Conservation (phyloP, 2,113 vertebrate genomes). For the Ceratotherium simum region DNA sequence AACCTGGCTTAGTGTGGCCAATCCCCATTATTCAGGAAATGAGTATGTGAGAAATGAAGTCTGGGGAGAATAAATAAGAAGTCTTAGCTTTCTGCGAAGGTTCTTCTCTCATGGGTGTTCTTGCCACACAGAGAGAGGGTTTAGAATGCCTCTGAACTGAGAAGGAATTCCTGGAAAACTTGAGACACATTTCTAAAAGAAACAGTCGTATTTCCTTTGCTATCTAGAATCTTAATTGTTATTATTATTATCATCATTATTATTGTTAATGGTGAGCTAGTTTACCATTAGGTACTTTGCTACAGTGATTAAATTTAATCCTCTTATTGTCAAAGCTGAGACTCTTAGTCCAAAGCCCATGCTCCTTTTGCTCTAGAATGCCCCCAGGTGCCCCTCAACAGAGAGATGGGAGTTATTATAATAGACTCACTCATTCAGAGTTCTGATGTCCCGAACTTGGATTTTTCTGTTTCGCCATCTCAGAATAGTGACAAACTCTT, state of each 20-base stretch:
- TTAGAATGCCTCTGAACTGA: background rate
- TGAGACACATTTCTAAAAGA: background rate
- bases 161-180: constrained; percentile 21
- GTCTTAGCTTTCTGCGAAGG: constrained; percentile 20
- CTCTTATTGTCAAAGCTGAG: background rate
- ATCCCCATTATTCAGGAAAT: background rate
- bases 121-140: background rate
- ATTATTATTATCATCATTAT: background rate
- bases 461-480: background rate
- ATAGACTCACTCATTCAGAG: background rate
- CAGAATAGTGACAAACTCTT: background rate
- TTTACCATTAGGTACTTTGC: background rate
- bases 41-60: background rate
- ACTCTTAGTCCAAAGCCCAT: background rate
- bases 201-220: background rate
- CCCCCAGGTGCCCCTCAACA: background rate
- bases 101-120: constrained; percentile 38
- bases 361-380: background rate
- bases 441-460: background rate
- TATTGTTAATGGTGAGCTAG: background rate
- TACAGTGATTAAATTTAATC: background rate
- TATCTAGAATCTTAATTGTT: background rate
- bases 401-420: background rate
- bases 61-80: background rate
- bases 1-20: background rate